Conservation (phyloP, 2,113 vertebrate genomes). For the Nematolebias whitei region DNA sequence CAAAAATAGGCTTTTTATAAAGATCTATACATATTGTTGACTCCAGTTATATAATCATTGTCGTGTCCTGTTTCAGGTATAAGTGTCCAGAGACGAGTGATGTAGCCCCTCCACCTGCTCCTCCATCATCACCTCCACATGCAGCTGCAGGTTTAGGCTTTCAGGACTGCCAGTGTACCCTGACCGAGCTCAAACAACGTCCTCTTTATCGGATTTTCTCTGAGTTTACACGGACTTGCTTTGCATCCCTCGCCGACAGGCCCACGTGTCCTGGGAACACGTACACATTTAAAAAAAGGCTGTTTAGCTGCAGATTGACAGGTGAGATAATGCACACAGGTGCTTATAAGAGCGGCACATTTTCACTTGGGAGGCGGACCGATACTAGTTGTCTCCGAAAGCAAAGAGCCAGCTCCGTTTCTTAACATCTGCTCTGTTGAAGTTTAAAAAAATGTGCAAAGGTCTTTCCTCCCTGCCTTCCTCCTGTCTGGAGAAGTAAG, state of each 20-base stretch:
- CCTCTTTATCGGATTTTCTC: conserved; percentile 10
- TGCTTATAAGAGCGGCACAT: conserved; percentile 48
- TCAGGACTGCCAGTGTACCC: conserved; percentile 11
- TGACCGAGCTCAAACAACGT: conserved; percentile 21
- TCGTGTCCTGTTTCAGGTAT: too few species aligned
- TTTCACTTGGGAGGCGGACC: background rate
- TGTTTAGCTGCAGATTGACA: conserved; percentile 21
- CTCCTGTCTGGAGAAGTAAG: conserved; percentile 78
- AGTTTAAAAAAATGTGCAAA: conserved; percentile 69
- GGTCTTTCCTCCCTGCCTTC: conserved; percentile 74
- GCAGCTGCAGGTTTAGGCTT: conserved; percentile 3
- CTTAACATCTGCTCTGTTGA: background rate
- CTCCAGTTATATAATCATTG: too few species aligned
- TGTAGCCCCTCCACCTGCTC: conserved; percentile 44
- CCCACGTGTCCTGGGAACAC: conserved; percentile 1
- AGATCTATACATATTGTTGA: too few species aligned
- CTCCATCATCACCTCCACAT: conserved; percentile 46
- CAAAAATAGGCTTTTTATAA: too few species aligned
- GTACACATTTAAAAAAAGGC: too few species aligned
- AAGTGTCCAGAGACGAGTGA: conserved; percentile 5
- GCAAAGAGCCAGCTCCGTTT: too few species aligned
- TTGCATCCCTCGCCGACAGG: conserved; percentile 39
- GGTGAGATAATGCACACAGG: conserved; percentile 24
- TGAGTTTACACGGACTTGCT: conserved; percentile 11
- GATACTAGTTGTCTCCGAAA: background rate